A percentile compares a stretch with the other conserved stretches of the same genome.
Conservation (phyloP, 2,888 invertebrate species). For the Mythimna impura region DNA sequence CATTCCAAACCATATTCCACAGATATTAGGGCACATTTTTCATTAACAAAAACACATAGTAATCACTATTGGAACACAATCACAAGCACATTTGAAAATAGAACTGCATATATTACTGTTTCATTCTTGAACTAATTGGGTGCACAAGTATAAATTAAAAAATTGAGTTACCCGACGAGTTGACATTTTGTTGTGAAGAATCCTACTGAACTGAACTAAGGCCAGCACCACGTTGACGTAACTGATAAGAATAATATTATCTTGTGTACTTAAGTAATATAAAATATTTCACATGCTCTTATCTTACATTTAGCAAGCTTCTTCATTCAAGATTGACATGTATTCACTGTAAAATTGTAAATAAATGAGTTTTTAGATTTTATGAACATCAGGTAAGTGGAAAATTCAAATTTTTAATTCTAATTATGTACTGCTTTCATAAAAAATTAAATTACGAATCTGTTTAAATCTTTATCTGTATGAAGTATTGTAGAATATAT, state of each 20-base stretch:
- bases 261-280: conserved; percentile 77
- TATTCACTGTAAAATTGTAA: conserved; percentile 41
- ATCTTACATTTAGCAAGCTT: conserved; percentile 70
- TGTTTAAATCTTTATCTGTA: conserved; percentile 12
- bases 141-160: conserved; percentile 60
- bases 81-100: conserved; percentile 58
- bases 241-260: conserved; percentile 84
- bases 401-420: neutral
- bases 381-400: conserved; percentile 49
- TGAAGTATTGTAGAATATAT: conserved; percentile 27
- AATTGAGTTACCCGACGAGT: conserved; percentile 83
- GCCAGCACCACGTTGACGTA: conserved; percentile 79
- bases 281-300: conserved; percentile 66
- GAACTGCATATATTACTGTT: conserved; percentile 51
- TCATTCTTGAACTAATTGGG: conserved; percentile 39
- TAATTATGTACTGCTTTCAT: neutral
- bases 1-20: conserved; percentile 55
- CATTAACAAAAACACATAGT: conserved; percentile 45
- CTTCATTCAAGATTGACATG: conserved; percentile 71
- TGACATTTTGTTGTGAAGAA: conserved; percentile 86
- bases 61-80: conserved; percentile 55
- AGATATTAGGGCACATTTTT: conserved; percentile 48
- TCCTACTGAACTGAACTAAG: conserved; percentile 83
- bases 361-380: conserved; percentile 39
- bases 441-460: neutral